phyloP scores from a whole-genome alignment of 2,797 vertebrate species.

The Labeo calbasu region DNA sequence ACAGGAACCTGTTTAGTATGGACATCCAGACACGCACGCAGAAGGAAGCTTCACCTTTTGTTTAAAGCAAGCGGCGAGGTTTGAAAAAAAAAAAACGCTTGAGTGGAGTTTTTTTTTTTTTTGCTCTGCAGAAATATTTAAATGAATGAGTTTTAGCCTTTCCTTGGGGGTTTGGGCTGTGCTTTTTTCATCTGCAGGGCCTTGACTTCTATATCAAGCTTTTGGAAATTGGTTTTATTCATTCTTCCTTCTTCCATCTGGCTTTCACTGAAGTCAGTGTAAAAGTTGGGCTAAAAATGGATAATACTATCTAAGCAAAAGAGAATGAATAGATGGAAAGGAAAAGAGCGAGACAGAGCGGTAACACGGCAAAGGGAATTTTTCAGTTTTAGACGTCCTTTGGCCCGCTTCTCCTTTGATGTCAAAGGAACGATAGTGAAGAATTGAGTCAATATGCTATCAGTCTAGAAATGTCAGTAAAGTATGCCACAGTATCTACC shows the following conservation, averaged over 20 bases:
- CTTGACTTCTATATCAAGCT: conserved; percentile 21
- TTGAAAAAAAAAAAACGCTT: not conserved
- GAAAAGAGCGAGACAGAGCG: not conserved
- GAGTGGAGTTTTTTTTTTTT: not conserved
- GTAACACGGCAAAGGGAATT: not conserved
- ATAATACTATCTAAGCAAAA: conserved; percentile 41
- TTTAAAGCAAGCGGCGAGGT: not conserved
- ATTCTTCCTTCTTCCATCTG: conserved; percentile 21
- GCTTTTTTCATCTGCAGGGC: conserved; percentile 27
- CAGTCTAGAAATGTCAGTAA: conserved; percentile 42
- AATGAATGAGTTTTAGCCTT: conserved; percentile 37
- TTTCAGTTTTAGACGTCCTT: not conserved
- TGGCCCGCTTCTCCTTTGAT: not conserved
- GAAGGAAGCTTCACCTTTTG: conserved; percentile 19
- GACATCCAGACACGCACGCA: conserved; percentile 19
- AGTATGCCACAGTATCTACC: conserved; percentile 10
- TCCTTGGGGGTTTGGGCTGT: conserved; percentile 22
- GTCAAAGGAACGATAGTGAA: conserved; percentile 4
- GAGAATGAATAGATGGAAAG: not conserved
- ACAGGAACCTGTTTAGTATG: conserved; percentile 28
- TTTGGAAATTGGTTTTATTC: conserved; percentile 47
- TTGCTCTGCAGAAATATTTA: conserved; percentile 36
- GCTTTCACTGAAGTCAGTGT: not conserved
- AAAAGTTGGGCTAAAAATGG: conserved; percentile 19
- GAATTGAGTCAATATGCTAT: conserved; percentile 33